These are phyloP conservation scores for Dipodomys merriami DNA, from an alignment of 2,113 vertebrate species.

Conservation along the genomic window DNA sequence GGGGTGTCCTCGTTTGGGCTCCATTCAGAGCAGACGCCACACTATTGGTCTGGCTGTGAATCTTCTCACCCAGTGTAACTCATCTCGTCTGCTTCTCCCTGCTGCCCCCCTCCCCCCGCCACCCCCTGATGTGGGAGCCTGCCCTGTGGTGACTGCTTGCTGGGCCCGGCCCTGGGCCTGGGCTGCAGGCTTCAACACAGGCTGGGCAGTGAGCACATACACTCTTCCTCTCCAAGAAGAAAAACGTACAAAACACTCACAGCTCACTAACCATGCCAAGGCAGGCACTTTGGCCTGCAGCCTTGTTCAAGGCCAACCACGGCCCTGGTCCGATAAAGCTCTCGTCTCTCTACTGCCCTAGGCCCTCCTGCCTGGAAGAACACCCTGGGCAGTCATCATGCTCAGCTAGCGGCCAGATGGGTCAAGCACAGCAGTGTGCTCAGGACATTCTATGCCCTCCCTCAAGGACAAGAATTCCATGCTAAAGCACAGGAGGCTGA, in stretches of 20 bases:
- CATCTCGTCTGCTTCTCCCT: background rate
- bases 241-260: background rate
- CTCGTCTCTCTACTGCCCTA: background rate
- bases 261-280: background rate
- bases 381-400: background rate
- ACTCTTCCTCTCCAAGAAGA: background rate
- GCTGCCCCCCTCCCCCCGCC: background rate
- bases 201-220: background rate
- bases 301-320: background rate
- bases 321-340: too few species aligned
- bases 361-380: fast-evolving
- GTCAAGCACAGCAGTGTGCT: background rate
- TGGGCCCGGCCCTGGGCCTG: background rate
- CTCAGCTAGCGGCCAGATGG: background rate
- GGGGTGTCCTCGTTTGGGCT: too few species aligned
- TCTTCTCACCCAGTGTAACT: fast-evolving
- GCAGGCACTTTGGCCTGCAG: too few species aligned
- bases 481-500: fast-evolving
- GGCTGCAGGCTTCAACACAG: background rate
- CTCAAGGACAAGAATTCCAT: too few species aligned
- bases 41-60: background rate
- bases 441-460: background rate
- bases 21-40: background rate
- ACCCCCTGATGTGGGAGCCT: too few species aligned
- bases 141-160: background rate